Conservation (phyloP, 1,140 invertebrate genomes). For the Drosophila insularis region DNA sequence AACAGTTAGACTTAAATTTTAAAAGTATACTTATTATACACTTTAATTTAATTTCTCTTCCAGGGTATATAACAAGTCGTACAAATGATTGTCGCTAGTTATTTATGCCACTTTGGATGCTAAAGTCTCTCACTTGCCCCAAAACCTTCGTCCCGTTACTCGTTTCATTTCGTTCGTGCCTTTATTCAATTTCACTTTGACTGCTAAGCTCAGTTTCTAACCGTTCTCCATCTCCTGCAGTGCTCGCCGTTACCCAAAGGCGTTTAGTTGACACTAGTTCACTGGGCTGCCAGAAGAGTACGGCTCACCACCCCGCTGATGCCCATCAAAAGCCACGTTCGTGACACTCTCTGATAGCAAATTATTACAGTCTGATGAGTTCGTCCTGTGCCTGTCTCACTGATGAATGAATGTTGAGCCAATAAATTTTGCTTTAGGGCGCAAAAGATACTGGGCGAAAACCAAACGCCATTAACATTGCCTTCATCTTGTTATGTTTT, state of each 20-base stretch:
- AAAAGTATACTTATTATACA: too few relatives aligned
- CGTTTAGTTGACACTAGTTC: slow-evolving; percentile 51
- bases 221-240: not conserved
- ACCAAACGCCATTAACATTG: slow-evolving; percentile 17
- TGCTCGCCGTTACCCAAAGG: not conserved
- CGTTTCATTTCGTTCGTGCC: slow-evolving; percentile 51
- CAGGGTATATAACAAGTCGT: not conserved
- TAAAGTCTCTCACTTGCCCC: slow-evolving; percentile 15
- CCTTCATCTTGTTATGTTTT: slow-evolving; percentile 7
- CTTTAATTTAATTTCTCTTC: not conserved
- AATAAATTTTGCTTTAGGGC: slow-evolving; percentile 73
- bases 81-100: slow-evolving; percentile 22
- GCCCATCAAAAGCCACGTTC: slow-evolving; percentile 31
- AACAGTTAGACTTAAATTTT: too few relatives aligned
- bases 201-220: slow-evolving; percentile 42
- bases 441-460: slow-evolving; percentile 41
- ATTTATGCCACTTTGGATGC: slow-evolving; percentile 15
- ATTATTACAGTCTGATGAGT: slow-evolving; percentile 81
- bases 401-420: slow-evolving; percentile 74
- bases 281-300: not conserved
- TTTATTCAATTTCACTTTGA: slow-evolving; percentile 77
- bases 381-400: slow-evolving; percentile 44
- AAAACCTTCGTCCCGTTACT: not conserved
- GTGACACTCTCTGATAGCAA: slow-evolving; percentile 75
- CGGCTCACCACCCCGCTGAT: not conserved